These are phyloP conservation scores for Ashinkailepas kermadecensis DNA, from an alignment of 2,888 invertebrate species.

Conservation along the genomic window DNA sequence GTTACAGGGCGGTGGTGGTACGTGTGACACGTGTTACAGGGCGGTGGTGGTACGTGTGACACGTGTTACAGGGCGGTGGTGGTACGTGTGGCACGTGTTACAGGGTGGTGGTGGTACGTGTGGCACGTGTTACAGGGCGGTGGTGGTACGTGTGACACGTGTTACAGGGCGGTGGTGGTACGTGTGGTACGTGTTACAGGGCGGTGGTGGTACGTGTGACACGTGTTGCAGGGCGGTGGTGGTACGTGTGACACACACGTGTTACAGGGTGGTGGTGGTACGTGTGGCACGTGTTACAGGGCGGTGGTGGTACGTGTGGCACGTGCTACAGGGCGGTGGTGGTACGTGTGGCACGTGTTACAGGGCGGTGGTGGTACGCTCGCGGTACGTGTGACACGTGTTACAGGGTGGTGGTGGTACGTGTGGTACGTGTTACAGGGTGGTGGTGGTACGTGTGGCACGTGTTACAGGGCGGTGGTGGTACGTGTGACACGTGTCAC, in stretches of 20 bases:
- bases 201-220: no score
- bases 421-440: slow-evolving; percentile 37
- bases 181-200: slow-evolving; percentile 41
- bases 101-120: no score
- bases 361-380: slow-evolving; percentile 60
- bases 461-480: slow-evolving; percentile 62
- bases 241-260: slow-evolving; percentile 74
- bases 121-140: slow-evolving; percentile 39
- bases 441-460: slow-evolving; percentile 67
- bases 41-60: slow-evolving; percentile 61
- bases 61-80: no score
- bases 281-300: no score
- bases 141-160: slow-evolving; percentile 72
- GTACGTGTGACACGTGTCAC: no score
- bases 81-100: no score
- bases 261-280: slow-evolving; percentile 62
- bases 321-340: slow-evolving; percentile 47
- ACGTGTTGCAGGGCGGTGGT: slow-evolving; percentile 47
- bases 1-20: slow-evolving; percentile 52
- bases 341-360: slow-evolving; percentile 70
- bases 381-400: no score
- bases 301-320: no score
- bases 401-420: no score
- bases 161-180: slow-evolving; percentile 62
- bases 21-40: slow-evolving; percentile 70